Evolutionary conservation across 2,888 invertebrate genomes (phyloP), one percentile per base, ranked within the genome.

Genomic region (Gnatocerus cornutus): DNA sequence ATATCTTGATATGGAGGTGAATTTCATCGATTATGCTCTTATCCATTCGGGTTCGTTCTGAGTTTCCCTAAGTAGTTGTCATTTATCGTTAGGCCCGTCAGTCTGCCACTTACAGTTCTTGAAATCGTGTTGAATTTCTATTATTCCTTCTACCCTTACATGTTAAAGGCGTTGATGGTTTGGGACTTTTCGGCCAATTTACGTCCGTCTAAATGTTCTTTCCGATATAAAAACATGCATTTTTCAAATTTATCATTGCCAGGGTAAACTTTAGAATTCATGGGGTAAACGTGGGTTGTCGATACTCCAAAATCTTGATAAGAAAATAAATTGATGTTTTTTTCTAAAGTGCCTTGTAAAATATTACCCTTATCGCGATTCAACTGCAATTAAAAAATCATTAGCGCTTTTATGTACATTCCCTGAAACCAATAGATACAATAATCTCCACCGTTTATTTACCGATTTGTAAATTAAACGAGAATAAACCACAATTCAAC

Each of bases 121-220:
- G 73, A 74, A 75, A 72, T 74, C 73, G 68, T 75, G 76, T 71
- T 74, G 68, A 73, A 75, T 74, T 74, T 75, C 76, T 71, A 74
- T 74, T 74, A 76, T 75, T 74, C 71, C 53, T 50, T 66, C 50
- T 43, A 56, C 30, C 61, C 66, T 48, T 66, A 69, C 66, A 66
- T 69, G 71, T 56, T 56, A 62, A 62, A 52, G 66, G 66, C 68
- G 71, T 68, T 65, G 58, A 68, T 65, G 61, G 43, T 33, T 50
- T 50, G 52, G 43, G 39, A 64, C 45, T 52, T 52, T 52, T 52
- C 62, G 52, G 43, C 16, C 52, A 62, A 52, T 52, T 61, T 62
- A 50, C 62, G 43, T 52, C 30, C 16, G 21, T 39, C 43, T 50
- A 43, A 53, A 53, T 52, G 64, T 30, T 53, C 62, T 61, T 37